Base-by-base conservation (phyloP, 2,797 vertebrate species). In the Myioborus miniatus region DNA sequence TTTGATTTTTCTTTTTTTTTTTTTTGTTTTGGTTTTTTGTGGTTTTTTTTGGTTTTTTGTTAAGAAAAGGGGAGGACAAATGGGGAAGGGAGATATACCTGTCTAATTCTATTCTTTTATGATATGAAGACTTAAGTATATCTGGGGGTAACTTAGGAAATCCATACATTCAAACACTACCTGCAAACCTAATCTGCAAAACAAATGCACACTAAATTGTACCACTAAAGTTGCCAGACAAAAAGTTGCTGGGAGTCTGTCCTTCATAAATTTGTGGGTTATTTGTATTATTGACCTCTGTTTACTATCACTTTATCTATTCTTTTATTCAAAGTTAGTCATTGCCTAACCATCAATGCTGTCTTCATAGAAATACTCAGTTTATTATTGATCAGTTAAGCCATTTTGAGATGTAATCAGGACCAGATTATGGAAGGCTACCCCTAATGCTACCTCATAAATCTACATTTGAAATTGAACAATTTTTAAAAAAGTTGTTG, bases 41-140 rank as follows among this genome's bases (percentile, higher is more conserved):
- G 37, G 8, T 11, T 30, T 7, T 32, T 24, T 29, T 26, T 56
- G 14, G 12, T 16, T n/a, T 26, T 68, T 53, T 68, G 7, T 27
- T 26, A 37, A 24, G 16, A 15, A 71, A 43, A 20, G 2, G 1
- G 3, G 12, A 41, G 2, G 5, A 32, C 3, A 26, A 4, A 29
- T 14, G 5, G 4, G 4, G 6, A 44, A 9, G 6, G 6, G 5
- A 32, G 6, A 27, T 30, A 15, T 12, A 24, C 14, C 12, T 69
- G 4, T 30, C 75, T 81, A n/a, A 39, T 15, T 70, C 13, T 84
- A 24, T 21, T 89, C 1, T 82, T 68, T 36, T 56, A 37, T 16
- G 47, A 3, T 47, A 55, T 26, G 41, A 67, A 6, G 36, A 85
- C 3, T 19, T 65, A 65, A n/a, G 9, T 52, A 24, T 17, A 22